Conservation (phyloP, 2,888 invertebrate species). For the Temnothorax rugatulus region DNA sequence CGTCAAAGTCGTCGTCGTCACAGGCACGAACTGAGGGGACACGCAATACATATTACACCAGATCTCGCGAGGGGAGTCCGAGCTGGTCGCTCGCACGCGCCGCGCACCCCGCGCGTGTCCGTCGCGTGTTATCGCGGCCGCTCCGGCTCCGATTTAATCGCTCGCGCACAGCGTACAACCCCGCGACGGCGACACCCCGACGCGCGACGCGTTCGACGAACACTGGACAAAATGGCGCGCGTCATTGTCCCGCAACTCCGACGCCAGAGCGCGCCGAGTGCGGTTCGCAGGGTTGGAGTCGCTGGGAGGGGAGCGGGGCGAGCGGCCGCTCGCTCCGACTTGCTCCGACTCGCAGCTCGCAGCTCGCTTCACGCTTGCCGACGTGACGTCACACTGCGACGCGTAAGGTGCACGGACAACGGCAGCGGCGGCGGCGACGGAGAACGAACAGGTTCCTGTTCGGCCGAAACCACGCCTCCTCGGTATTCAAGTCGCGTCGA, state of each 20-base stretch:
- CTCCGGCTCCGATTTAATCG: neutral
- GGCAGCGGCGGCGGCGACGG: neutral
- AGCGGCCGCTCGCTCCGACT: neutral
- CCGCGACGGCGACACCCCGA: conserved; percentile 68
- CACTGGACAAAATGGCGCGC: conserved; percentile 81
- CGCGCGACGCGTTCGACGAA: conserved; percentile 78
- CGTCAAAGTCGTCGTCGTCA: neutral
- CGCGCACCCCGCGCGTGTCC: neutral
- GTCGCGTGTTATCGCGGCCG: neutral
- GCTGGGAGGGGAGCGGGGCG: neutral
- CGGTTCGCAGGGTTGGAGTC: neutral
- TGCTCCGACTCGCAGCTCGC: no score
- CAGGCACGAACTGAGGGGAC: neutral
- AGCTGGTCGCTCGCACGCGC: neutral
- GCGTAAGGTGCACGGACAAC: conserved; percentile 18
- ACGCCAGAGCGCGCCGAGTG: conserved; percentile 72
- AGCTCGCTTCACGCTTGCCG: no score
- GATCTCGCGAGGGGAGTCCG: neutral
- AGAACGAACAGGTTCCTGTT: conserved; percentile 68
- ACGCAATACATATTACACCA: conserved; percentile 44
- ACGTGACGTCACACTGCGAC: conserved; percentile 25
- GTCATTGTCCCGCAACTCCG: conserved; percentile 65
- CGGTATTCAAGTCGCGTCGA: conserved; percentile 61
- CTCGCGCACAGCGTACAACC: conserved; percentile 69
- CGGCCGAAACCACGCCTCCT: conserved; percentile 72